Percentiles rank a stretch among this genome's conserved stretches.
Evolutionary conservation across 1,140 invertebrate species (phyloP).

Genomic region (Sinella curviseta): DNA sequence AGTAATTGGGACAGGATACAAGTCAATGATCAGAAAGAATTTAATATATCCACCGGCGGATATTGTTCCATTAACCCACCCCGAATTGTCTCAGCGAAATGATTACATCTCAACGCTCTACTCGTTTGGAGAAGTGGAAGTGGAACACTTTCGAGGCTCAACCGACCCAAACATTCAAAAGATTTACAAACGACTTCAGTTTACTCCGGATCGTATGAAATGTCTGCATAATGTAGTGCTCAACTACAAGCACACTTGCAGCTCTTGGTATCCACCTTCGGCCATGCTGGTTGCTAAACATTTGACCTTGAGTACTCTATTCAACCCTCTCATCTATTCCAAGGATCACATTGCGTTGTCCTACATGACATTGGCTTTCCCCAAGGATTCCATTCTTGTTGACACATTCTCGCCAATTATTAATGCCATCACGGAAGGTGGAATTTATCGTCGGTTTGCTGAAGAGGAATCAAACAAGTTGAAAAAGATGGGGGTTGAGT

Average conservation of each 20-base stretch:
- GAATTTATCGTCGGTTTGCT: constrained; percentile 2
- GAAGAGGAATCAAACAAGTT: not conserved
- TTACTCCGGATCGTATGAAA: not conserved
- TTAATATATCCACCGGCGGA: constrained; percentile 24
- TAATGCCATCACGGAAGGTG: not conserved
- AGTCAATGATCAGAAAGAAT: not conserved
- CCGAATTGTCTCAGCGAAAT: not conserved
- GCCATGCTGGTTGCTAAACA: not conserved
- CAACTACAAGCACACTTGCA: constrained; percentile 1
- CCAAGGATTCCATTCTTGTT: not conserved
- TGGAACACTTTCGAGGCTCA: not conserved
- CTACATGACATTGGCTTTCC: not conserved
- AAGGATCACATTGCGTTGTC: constrained; percentile 1
- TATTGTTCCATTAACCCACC: constrained; percentile 4
- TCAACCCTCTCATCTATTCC: not conserved
- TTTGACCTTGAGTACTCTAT: not conserved
- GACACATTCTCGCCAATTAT: not conserved
- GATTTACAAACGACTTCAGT: not conserved
- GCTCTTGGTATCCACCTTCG: constrained; percentile 1
- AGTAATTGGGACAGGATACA: constrained; percentile 29
- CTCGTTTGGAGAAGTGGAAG: not conserved
- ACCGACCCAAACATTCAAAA: not conserved
- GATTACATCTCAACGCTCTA: constrained; percentile 23
- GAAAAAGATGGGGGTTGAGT: not conserved
- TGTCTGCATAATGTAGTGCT: not conserved